Evolutionary conservation across 2,797 vertebrate genomes (phyloP), one percentile per base, ranked within the genome.

Genomic region (Nyctibius grandis): DNA sequence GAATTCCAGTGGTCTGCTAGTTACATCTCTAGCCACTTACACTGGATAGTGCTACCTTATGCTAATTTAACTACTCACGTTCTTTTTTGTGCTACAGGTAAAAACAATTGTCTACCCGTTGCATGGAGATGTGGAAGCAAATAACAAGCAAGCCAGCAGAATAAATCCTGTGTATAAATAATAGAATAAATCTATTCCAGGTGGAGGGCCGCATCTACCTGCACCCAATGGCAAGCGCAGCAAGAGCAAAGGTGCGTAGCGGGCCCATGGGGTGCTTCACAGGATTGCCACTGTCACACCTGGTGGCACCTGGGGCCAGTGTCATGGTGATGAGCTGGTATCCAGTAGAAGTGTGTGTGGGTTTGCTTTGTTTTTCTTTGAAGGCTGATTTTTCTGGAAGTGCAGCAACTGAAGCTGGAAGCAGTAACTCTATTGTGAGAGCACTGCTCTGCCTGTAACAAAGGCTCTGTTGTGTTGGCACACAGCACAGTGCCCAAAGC

Each of bases 381-480:
- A 63, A 63, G 68, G 63, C 59, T 89, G 59, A 59, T 81, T 89
- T 88, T 93, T 89, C 73, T 84, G 54, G 69, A 73, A 90, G 76
- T 13, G 60, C 50, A 70, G 56, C 7, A 34, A 22, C 26, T 38
- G 83, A 67, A 85, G 63, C 91, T 94, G 93, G 94, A 94, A 91
- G 92, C 89, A 56, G 88, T 53, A 75, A 73, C 33, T 61, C 42
- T 68, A 51, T 57, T 91, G 83, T 79, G 83, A 86, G 67, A 47
- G 88, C 56, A 6, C 23, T 70, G 83, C 40, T 87, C 63, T 90
- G 94, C 38, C 73, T 53, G 12, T 40, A 79, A 95, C 96, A 96
- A 96, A 95, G 91, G 85, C 91, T 74, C 89, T 82, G 74, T 89
- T 97, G 92, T 97, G 74, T 38, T 84, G 63, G 73, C 48, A 38